phyloP scores from a whole-genome alignment of 1,140 invertebrate genomes.

The Anadara kagoshimensis region DNA sequence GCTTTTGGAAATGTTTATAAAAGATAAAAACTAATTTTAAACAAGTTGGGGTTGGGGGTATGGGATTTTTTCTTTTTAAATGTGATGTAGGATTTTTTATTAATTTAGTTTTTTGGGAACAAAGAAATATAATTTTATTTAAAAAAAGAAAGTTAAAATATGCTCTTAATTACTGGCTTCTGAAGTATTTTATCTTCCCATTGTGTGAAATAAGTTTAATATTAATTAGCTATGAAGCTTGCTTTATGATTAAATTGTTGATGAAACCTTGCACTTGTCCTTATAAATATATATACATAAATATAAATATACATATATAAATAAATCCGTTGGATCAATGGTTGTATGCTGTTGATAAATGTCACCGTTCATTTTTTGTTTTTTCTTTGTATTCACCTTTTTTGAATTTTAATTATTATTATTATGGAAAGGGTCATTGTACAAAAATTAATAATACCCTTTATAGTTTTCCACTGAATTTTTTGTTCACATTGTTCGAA shows the following conservation, averaged over 20 bases:
- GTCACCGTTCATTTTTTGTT: not conserved
- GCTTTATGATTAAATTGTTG: constrained; percentile 6
- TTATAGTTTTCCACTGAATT: not conserved
- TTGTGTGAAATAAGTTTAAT: constrained; percentile 18
- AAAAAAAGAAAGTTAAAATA: no score
- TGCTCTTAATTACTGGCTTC: no score
- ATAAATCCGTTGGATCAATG: constrained; percentile 13
- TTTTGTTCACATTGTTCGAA: no score
- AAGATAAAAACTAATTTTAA: not conserved
- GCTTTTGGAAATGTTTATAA: not conserved
- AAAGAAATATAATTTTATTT: constrained; percentile 8
- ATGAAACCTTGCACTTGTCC: constrained; percentile 12
- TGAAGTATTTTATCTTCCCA: not conserved
- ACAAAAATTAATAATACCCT: not conserved
- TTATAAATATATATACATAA: constrained; percentile 17
- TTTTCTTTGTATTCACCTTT: not conserved
- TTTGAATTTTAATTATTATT: no score
- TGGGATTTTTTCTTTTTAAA: not conserved
- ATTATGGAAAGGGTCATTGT: not conserved
- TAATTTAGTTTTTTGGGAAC: not conserved
- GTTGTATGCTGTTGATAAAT: not conserved
- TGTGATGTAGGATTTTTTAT: constrained; percentile 7
- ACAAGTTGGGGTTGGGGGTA: not conserved
- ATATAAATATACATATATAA: constrained; percentile 10
- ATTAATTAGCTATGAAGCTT: constrained; percentile 6